Conservation (phyloP, 2,888 invertebrate genomes). For the Drosophila kanekoi region DNA sequence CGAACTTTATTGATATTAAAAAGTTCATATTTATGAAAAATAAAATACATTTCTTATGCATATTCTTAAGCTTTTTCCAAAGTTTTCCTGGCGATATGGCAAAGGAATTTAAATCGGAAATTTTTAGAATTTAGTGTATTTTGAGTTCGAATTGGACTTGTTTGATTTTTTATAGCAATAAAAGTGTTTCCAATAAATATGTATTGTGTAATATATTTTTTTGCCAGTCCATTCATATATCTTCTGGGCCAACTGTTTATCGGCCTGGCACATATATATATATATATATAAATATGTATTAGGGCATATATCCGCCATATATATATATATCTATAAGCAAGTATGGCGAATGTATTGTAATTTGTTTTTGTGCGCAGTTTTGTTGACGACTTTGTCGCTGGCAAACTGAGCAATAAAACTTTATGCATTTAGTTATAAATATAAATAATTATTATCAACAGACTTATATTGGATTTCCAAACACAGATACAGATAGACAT, state of each 20-base stretch:
- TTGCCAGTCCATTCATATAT: background rate
- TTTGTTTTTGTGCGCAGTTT: conserved; percentile 76
- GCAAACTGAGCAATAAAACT: conserved; percentile 69
- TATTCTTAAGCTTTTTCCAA: too few relatives aligned
- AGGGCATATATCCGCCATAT: conserved; percentile 16
- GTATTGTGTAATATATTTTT: conserved; percentile 60
- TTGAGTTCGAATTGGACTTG: background rate
- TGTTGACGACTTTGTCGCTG: conserved; percentile 69
- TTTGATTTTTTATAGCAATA: conserved; percentile 17
- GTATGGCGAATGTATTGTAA: conserved; percentile 67
- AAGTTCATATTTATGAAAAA: too few relatives aligned
- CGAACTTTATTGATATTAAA: too few relatives aligned
- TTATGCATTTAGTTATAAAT: conserved; percentile 81
- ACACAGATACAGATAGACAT: conserved; percentile 33
- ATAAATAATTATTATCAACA: conserved; percentile 80
- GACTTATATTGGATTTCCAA: conserved; percentile 67
- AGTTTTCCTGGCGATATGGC: too few relatives aligned
- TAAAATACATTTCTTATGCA: too few relatives aligned
- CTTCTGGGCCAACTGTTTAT: conserved; percentile 26
- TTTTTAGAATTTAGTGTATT: too few relatives aligned
- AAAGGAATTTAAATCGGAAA: too few relatives aligned
- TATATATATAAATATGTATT: conserved; percentile 8
- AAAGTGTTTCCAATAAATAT: conserved; percentile 68
- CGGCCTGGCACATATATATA: background rate
- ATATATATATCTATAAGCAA: conserved; percentile 38